These are phyloP conservation scores for Lumbricus terrestris DNA, from an alignment of 2,888 invertebrate species.

Conservation along the genomic window DNA sequence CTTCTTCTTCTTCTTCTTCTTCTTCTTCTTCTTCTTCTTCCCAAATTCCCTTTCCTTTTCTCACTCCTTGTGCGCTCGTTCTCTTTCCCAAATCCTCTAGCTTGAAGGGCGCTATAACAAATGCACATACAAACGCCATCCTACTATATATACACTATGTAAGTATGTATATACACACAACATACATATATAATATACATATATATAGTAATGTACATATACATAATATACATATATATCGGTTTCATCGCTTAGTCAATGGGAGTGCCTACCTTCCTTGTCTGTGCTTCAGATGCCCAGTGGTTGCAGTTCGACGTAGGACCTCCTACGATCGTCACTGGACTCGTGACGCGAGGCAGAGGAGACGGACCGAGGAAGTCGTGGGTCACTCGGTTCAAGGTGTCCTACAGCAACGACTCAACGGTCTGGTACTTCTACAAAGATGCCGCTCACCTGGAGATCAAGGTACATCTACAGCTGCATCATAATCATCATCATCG, in stretches of 20 bases:
- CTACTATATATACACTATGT: too few species aligned
- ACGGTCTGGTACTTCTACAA: constrained; percentile 62
- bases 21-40: background rate
- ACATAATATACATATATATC: background rate
- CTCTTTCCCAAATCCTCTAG: too few species aligned
- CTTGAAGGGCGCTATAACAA: too few species aligned
- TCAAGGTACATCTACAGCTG: constrained; percentile 57
- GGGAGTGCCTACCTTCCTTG: background rate
- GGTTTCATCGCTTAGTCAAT: background rate
- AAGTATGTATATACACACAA: too few species aligned
- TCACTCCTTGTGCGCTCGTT: too few species aligned
- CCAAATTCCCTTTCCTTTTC: background rate
- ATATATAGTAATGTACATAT: too few species aligned
- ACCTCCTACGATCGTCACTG: constrained; percentile 62
- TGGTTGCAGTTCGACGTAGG: constrained; percentile 64
- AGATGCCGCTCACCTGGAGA: constrained; percentile 61
- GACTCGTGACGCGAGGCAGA: constrained; percentile 62
- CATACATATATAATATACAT: too few species aligned
- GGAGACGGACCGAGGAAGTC: constrained; percentile 61
- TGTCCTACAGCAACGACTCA: constrained; percentile 63
- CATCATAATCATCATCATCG: background rate
- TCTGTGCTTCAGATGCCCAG: constrained; percentile 56
- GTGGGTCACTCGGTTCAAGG: constrained; percentile 63
- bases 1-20: too few species aligned
- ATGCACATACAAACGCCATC: too few species aligned